Base-by-base conservation (phyloP, 2,888 invertebrate species). In the Archips crataeganus region DNA sequence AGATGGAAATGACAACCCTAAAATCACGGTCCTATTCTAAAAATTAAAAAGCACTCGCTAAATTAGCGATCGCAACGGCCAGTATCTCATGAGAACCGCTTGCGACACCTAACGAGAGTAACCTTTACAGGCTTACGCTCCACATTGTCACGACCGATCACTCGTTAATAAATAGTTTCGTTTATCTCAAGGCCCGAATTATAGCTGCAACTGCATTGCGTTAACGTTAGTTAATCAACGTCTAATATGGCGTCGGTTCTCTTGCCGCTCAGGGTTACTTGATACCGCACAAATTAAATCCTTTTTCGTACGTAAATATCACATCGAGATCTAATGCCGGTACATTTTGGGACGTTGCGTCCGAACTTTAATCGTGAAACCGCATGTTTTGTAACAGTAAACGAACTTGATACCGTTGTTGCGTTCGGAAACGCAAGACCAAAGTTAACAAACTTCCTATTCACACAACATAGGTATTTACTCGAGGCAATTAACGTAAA, bases 31-130 rank as follows among this genome's bases (percentile, higher is more conserved):
- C 10, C n/a, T 63, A 59, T 39, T 73, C 34, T 62, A 11, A 71
- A 68, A 69, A 63, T 54, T 5, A 36, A 67, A 62, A 49, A 39
- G 57, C 11, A 3, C 39, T 4, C 49, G 42, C 36, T 51, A 57
- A 73, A 69, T 73, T 69, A 69, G 59, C 68, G 39, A 68, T 63
- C 68, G 54, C 76, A 75, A 77, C 81, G 81, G 79, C 78, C 84
- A 82, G 85, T 84, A 85, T 85, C 86, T 89, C 84, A 85, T 82
- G 83, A 83, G 84, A 85, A 77, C 77, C 77, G 77, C 80, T 94
- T 92, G 90, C 93, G 90, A 89, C 90, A 93, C 82, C 83, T 93
- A 93, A 94, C 91, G 88, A 93, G 93, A 86, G 88, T 93, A 93
- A 94, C 94, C 94, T 94, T 94, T 94, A 88, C 80, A 84, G 83